phyloP scores from a whole-genome alignment of 2,113 vertebrate genomes.

The Dromaius novaehollandiae region DNA sequence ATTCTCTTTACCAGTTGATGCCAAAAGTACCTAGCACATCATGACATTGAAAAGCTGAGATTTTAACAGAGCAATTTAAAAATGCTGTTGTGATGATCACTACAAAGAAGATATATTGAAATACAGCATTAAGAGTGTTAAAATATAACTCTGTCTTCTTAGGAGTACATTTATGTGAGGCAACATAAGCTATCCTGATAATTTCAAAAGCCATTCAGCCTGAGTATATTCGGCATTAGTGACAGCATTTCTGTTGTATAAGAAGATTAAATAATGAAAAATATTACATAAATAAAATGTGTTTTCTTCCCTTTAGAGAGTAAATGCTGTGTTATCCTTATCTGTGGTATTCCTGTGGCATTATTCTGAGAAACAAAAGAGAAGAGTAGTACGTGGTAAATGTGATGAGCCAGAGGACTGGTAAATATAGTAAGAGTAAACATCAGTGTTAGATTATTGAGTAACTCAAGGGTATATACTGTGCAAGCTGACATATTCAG shows the following conservation, averaged over 20 bases:
- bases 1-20: not conserved
- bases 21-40: not conserved
- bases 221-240: not conserved
- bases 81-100: not conserved
- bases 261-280: not conserved
- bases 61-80: not conserved
- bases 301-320: not conserved
- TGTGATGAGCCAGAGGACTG: not conserved
- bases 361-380: not conserved
- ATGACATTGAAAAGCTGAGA: not conserved
- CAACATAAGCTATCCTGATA: not conserved
- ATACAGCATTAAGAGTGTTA: not conserved
- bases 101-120: not conserved
- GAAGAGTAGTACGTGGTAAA: not conserved
- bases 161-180: not conserved
- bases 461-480: not conserved
- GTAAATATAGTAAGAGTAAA: not conserved
- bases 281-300: not conserved
- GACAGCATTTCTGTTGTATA: not conserved
- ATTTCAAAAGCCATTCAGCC: not conserved
- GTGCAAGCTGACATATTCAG: not conserved
- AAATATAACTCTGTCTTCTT: not conserved
- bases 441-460: not conserved
- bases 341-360: not conserved
- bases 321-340: not conserved